Evolutionary conservation across 2,797 vertebrate species (phyloP), one percentile per base, ranked within the genome.

Genomic region (Phyllotis vaccarum): DNA sequence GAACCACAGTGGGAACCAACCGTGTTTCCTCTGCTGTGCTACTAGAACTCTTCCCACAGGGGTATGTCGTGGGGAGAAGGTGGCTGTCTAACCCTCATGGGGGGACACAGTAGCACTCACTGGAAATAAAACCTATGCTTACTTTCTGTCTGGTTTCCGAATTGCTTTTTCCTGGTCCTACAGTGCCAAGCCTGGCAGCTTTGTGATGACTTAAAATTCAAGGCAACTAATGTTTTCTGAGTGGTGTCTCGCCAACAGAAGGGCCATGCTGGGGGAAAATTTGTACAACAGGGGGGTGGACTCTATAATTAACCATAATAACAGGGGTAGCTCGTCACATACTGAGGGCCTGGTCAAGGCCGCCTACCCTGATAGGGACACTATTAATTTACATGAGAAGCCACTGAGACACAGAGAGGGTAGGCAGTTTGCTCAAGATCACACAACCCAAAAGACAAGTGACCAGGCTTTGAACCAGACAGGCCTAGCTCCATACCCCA

Each of bases 61-160:
- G 60, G 60, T n/a, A 74, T 60, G 81, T 22, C 11, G 11, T 0
- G 40, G 79, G 83, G 64, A 31, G 8, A 70, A n/a, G 11, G 43
- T 9, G 5, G 7, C 80, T 66, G 92, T 92, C 95, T 96, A 96
- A 91, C 93, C 68, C 90, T 49, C 5, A 0, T 46, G 0, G 80
- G 75, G 6, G 54, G 54, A 24, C 85, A 87, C 24, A 52, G 34
- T 2, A 60, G 40, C 3, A 8, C 56, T 10, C 17, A 21, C 97
- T 95, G 58, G 96, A 96, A 97, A 97, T 96, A 97, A 97, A 97
- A 90, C 24, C 1, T 70, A 95, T 97, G 97, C 97, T 98, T 96
- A 92, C 97, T 95, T 96, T 97, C 97, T 93, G 97, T 98, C 97
- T 98, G 97, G 97, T 97, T 96, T 90, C 97, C 81, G 93, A 83